These are phyloP conservation scores for Aurelia sp. DNA, from an alignment of 30 jellyfish, hydroid and myxozoan species.

Conservation along the genomic window DNA sequence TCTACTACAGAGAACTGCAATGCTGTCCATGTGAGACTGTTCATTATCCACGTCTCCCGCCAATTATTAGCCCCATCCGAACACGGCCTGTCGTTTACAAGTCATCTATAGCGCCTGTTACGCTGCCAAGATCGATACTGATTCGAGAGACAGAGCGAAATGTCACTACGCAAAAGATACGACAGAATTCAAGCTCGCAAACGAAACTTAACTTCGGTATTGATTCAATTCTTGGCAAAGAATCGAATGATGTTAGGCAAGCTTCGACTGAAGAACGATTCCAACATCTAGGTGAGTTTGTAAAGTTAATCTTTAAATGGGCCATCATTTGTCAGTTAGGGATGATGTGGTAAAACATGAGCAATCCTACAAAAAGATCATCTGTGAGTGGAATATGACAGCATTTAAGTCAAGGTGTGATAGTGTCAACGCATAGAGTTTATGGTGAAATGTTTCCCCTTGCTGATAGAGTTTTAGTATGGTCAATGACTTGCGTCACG, in stretches of 20 bases:
- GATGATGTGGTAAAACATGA: too few relatives aligned
- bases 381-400: too few relatives aligned
- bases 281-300: conserved; percentile 5
- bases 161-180: not conserved
- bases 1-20: conserved; percentile 39
- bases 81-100: conserved; percentile 39
- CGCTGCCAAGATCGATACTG: conserved; percentile 28
- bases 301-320: not conserved
- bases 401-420: too few relatives aligned
- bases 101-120: conserved; percentile 34
- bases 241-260: not conserved
- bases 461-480: too few relatives aligned
- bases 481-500: too few relatives aligned
- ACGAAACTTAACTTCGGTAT: conserved; percentile 65
- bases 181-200: not conserved
- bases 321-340: too few relatives aligned
- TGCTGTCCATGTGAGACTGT: conserved; percentile 57
- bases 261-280: conserved; percentile 13
- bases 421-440: too few relatives aligned
- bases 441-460: too few relatives aligned
- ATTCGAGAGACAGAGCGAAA: conserved; percentile 22
- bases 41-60: conserved; percentile 41
- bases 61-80: conserved; percentile 31
- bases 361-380: too few relatives aligned
- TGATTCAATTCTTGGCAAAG: conserved; percentile 55